Base-by-base conservation (phyloP, 2,888 invertebrate species). In the Andrena fulva region DNA sequence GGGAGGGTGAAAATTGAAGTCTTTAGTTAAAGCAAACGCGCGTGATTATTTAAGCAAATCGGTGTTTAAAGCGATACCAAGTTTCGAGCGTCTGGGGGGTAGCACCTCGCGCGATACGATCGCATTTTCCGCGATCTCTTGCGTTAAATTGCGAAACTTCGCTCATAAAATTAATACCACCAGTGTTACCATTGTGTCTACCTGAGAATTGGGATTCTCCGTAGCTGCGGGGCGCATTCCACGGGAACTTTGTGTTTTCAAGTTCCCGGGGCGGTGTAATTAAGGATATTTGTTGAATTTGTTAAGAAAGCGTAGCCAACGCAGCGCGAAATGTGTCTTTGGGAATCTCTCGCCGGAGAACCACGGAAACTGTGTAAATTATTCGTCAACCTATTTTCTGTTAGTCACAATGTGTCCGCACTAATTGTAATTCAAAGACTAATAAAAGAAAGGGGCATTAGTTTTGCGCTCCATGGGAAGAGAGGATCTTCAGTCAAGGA, bases 111-210 rank as follows among this genome's bases (percentile, higher is more conserved):
- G 54, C 48, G 78, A 67, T 71, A 62, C 62, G 52, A 67, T 71
- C 67, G 31, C 68, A 29, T 78, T 75, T 56, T 81, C 73, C n/a
- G 6, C 33, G 3, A 31, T 59, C 33, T 33, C 69, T 63, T 31
- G 59, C 31, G 59, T 82, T 48, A 82, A 82, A 82, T 82, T 82
- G 60, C 75, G 62, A 82, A 82, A 82, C 62, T 82, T 82, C 59
- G 48, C 70, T 67, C 70, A 16, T 82, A 74, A 82, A 75, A 74
- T 82, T 82, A 82, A 82, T 82, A 29, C 75, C 42, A 35, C 24
- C 42, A 69, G 69, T 68, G 68, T 72, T 66, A 67, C 66, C 67
- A 80, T 80, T 79, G 72, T 80, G 56, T 68, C 67, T 72, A 67
- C 72, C 62, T 63, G 62, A 63, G 80, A 67, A 79, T 80, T 80